Base-by-base conservation (phyloP, 1,140 invertebrate species). In the Caerostris darwini region DNA sequence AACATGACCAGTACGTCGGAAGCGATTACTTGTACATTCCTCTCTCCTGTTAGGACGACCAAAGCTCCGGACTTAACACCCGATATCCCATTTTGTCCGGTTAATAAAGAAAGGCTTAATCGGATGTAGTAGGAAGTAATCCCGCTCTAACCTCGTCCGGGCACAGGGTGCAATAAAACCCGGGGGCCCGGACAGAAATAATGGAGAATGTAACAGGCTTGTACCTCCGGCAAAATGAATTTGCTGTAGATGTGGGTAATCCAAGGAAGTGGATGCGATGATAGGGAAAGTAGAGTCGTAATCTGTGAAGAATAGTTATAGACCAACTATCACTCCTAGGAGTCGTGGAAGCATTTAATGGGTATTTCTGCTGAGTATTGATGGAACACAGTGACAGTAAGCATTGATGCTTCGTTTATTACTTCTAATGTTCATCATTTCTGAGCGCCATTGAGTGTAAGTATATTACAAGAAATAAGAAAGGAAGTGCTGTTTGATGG, bases 41-140 rank as follows among this genome's bases (percentile, higher is more conserved):
- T 92, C 81, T 67, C 57, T 59, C 89, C 53, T 77, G 12, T 50
- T 5, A 59, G 10, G 59, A 85, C 64, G 81, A 56, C 69, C 58
- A 56, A 53, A 85, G 81, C 71, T 34, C 61, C n/a, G 90, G 90
- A 64, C 90, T 92, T 92, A 92, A 85, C 90, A 85, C 90, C n/a
- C 81, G 77, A 59, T 92, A 85, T 85, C 53, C 90, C 61, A 92
- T 92, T 92, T 92, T 92, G 77, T 91, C 81, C 81, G 56, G 90
- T 92, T 85, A 92, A 92, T 92, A 92, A 92, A 92, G 90, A 92
- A 85, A 67, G 90, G 77, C 71, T 92, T 92, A 92, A 92, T 92
- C 90, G 90, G 81, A 92, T 92, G 90, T 92, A 83, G 90, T 85
- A 69, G 59, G 61, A 57, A 56, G 90, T 92, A 92, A 92, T 92